Conservation (phyloP, 2,888 invertebrate genomes). For the Chelonus formosanus region DNA sequence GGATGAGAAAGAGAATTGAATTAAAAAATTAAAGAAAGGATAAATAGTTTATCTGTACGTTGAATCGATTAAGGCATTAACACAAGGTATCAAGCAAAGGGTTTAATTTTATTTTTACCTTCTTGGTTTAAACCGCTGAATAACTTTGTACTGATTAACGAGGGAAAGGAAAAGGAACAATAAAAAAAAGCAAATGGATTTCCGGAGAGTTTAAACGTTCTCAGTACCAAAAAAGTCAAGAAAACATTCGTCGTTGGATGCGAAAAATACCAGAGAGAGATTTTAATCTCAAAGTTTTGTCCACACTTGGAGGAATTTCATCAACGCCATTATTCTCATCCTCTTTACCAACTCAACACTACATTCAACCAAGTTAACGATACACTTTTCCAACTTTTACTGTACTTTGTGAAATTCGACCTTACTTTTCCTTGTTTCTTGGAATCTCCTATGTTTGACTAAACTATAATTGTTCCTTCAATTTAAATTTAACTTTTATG, state of each 20-base stretch:
- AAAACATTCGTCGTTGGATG: constrained; percentile 25
- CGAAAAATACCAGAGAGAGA: constrained; percentile 26
- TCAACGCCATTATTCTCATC: constrained; percentile 52
- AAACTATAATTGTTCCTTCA: constrained; percentile 7
- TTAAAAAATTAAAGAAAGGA: no score
- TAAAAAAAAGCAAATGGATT: constrained; percentile 19
- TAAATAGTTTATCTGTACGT: no score
- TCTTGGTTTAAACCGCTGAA: constrained; percentile 12
- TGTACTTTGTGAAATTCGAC: neutral
- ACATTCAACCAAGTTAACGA: constrained; percentile 5
- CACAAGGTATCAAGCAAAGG: neutral
- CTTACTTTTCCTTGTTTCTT: neutral
- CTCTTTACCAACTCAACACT: constrained; percentile 6
- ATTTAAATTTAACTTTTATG: constrained; percentile 4
- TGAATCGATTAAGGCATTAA: neutral
- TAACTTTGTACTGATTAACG: constrained; percentile 24
- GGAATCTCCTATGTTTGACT: neutral
- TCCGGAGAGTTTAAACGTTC: constrained; percentile 4
- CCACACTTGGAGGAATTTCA: constrained; percentile 49
- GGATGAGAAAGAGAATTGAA: no score
- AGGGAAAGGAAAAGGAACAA: constrained; percentile 5
- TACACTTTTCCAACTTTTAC: constrained; percentile 16
- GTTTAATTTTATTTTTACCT: neutral
- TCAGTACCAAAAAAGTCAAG: constrained; percentile 6
- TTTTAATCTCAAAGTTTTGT: constrained; percentile 49